Conservation (phyloP, 2,888 invertebrate genomes). For the Pyrrhosoma nymphula region DNA sequence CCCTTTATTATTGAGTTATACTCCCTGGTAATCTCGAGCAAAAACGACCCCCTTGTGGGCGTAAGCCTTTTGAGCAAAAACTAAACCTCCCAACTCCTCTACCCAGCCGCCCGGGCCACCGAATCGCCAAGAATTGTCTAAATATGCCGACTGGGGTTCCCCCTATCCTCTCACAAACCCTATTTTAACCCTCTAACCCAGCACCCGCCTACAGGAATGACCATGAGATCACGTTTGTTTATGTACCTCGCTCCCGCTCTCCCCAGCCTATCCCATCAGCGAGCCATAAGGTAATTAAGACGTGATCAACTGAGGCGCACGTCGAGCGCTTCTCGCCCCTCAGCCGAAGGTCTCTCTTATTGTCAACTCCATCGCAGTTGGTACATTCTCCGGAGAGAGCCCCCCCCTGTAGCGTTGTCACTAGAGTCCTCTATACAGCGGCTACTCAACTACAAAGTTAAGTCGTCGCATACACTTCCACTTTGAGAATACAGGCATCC, state of each 20-base stretch:
- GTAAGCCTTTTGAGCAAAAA: neutral
- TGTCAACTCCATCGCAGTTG: too few relatives aligned
- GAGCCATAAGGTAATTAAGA: neutral
- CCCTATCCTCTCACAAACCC: neutral
- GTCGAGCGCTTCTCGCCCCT: too few relatives aligned
- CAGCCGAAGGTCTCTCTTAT: too few relatives aligned
- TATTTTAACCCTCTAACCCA: neutral
- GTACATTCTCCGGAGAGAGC: too few relatives aligned
- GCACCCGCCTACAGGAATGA: neutral
- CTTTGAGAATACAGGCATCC: too few relatives aligned
- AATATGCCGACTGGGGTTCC: neutral
- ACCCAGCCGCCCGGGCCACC: neutral
- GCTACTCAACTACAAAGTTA: too few relatives aligned
- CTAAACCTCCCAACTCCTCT: neutral
- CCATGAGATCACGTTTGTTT: neutral
- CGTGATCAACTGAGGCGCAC: neutral
- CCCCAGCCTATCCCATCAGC: neutral
- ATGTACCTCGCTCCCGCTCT: neutral
- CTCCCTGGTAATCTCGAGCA: slow-evolving; percentile 9
- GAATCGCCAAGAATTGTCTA: slow-evolving; percentile 1
- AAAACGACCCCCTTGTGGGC: slow-evolving; percentile 2
- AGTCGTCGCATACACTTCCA: too few relatives aligned
- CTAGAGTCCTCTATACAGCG: too few relatives aligned
- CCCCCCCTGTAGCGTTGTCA: too few relatives aligned
- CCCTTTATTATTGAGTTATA: slow-evolving; percentile 53